phyloP scores from a whole-genome alignment of 2,888 invertebrate genomes.

The Neria commutata region DNA sequence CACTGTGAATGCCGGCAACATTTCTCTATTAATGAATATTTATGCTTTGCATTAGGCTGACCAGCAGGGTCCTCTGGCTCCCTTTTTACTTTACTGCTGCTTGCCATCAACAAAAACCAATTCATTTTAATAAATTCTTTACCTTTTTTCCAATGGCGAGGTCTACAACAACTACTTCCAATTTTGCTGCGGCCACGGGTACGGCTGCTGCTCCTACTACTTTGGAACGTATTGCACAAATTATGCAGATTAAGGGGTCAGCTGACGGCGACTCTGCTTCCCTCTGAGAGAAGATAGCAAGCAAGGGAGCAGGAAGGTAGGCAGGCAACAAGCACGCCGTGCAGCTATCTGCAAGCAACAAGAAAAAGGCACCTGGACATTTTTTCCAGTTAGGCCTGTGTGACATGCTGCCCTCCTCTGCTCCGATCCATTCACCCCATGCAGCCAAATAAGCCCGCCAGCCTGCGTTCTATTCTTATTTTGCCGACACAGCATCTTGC shows the following conservation, averaged over 20 bases:
- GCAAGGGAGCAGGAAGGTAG: too few relatives aligned
- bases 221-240: constrained; percentile 38
- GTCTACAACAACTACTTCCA: constrained; percentile 23
- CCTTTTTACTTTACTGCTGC: neutral
- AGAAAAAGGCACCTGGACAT: neutral
- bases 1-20: neutral
- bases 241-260: constrained; percentile 60
- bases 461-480: neutral
- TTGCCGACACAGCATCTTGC: neutral
- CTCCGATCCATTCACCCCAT: neutral
- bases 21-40: constrained; percentile 14
- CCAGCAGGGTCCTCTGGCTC: neutral
- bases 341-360: neutral
- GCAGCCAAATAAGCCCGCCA: neutral
- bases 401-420: neutral
- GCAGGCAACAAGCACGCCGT: neutral
- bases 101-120: too few relatives aligned
- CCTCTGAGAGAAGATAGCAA: neutral
- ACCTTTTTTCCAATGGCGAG: constrained; percentile 11
- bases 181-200: constrained; percentile 3
- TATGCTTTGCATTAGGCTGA: constrained; percentile 12
- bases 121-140: constrained; percentile 3
- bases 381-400: too few relatives aligned
- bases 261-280: constrained; percentile 26
- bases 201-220: neutral